These are phyloP conservation scores for Ceratotherium simum DNA, from an alignment of 2,113 vertebrate genomes.

Conservation along the genomic window DNA sequence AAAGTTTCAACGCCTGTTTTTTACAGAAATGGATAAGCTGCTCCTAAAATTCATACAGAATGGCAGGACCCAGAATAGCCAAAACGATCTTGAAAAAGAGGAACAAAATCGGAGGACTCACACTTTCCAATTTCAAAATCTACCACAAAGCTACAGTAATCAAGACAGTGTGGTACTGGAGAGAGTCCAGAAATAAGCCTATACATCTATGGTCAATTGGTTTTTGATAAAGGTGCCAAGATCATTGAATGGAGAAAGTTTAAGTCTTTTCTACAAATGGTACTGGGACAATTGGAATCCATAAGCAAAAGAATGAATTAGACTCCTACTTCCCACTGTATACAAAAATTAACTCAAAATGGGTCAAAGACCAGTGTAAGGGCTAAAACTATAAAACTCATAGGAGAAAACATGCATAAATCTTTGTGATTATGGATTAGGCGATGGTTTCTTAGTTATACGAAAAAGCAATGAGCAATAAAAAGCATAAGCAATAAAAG, in stretches of 20 bases:
- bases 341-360: neutral
- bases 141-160: neutral
- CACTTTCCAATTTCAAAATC: neutral
- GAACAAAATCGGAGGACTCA: neutral
- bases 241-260: neutral
- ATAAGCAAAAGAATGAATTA: neutral
- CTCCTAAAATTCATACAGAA: neutral
- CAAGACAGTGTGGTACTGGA: neutral
- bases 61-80: neutral
- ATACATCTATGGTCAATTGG: neutral
- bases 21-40: neutral
- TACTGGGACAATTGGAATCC: neutral
- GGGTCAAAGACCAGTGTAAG: neutral
- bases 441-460: neutral
- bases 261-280: neutral
- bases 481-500: neutral
- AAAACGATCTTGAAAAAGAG: neutral
- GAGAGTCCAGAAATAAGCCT: neutral
- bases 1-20: neutral
- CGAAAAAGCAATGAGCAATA: neutral
- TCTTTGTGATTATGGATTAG: neutral
- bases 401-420: neutral
- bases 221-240: neutral
- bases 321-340: neutral
- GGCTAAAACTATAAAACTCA: neutral